Evolutionary conservation across 2,888 invertebrate species (phyloP).

Genomic region (Clanis bilineata): DNA sequence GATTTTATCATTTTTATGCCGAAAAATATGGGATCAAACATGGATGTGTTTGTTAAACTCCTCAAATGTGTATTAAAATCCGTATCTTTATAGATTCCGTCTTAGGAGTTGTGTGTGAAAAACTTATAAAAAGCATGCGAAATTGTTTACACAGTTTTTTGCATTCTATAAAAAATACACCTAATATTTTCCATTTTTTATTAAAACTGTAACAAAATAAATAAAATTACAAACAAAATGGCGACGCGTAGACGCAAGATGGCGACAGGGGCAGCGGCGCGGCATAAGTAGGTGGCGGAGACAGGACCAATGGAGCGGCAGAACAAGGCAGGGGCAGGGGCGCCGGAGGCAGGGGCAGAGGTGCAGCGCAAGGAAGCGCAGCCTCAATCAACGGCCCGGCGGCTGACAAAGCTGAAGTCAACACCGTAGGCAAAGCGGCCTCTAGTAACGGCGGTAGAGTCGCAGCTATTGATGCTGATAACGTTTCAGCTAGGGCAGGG

Average conservation of each 20-base stretch:
- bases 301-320: constrained; percentile 12
- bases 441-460: constrained; percentile 44
- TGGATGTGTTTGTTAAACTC: no score
- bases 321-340: constrained; percentile 3
- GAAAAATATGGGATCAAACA: no score
- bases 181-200: background rate
- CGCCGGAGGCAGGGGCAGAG: constrained; percentile 6
- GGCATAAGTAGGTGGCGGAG: constrained; percentile 29
- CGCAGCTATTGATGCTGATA: constrained; percentile 39
- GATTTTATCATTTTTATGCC: no score
- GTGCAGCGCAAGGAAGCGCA: constrained; percentile 28
- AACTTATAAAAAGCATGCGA: no score
- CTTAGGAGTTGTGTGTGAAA: no score
- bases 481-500: constrained; percentile 36
- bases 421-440: constrained; percentile 47
- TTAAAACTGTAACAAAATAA: background rate
- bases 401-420: constrained; percentile 49
- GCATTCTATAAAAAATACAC: no score
- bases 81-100: no score
- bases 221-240: constrained; percentile 18
- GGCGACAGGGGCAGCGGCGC: constrained; percentile 24
- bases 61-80: no score
- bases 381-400: constrained; percentile 49
- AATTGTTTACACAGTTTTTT: no score
- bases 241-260: constrained; percentile 18